These are phyloP conservation scores for Rhorus exstirpatorius DNA, from an alignment of 2,888 invertebrate species.

Conservation along the genomic window DNA sequence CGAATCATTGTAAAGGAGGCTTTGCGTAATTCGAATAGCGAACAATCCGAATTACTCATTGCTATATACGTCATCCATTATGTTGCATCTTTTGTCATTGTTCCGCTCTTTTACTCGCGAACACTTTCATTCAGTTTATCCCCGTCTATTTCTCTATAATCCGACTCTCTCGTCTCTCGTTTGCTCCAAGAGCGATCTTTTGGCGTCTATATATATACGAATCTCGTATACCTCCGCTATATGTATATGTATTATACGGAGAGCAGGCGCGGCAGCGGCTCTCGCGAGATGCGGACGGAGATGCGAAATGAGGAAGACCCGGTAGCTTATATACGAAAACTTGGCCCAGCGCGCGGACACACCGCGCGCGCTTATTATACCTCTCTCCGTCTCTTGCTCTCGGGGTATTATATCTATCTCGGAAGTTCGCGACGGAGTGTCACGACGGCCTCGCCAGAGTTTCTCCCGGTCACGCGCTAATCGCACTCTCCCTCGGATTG, in stretches of 20 bases:
- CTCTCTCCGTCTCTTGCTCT: no score
- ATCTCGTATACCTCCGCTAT: conserved; percentile 32
- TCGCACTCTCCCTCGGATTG: conserved; percentile 79
- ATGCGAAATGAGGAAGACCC: conserved; percentile 39
- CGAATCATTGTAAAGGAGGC: background rate
- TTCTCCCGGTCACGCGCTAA: conserved; percentile 80
- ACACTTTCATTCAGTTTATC: conserved; percentile 20
- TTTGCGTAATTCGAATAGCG: background rate
- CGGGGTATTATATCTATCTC: conserved; percentile 82
- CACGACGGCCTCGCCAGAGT: conserved; percentile 67
- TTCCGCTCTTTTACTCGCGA: conserved; percentile 23
- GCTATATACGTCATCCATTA: background rate
- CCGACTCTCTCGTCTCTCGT: conserved; percentile 32
- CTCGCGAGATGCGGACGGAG: conserved; percentile 8
- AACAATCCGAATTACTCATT: no score
- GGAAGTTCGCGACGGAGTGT: conserved; percentile 75
- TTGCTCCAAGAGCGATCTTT: conserved; percentile 26
- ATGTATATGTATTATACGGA: no score
- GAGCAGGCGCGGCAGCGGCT: conserved; percentile 17
- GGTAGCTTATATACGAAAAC: conserved; percentile 62
- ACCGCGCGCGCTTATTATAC: conserved; percentile 77
- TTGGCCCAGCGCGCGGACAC: conserved; percentile 60
- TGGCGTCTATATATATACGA: conserved; percentile 10
- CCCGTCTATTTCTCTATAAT: conserved; percentile 25
- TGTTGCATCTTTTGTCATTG: background rate